Conservation (phyloP, 2,797 vertebrate species). For the Telmatherina bonti region DNA sequence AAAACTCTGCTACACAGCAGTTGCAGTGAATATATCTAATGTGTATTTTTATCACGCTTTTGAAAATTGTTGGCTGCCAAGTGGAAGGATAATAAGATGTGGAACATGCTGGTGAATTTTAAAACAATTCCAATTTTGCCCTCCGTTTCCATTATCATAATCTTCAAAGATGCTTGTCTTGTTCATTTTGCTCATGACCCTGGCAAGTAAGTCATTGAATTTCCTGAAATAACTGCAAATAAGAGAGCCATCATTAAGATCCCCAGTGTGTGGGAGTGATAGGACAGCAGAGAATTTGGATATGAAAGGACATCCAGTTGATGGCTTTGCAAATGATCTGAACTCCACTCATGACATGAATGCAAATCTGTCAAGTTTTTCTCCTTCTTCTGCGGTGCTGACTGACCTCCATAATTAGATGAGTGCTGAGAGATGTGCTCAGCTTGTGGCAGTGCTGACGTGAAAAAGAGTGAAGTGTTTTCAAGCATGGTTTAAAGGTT, state of each 20-base stretch:
- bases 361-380: conserved; percentile 72
- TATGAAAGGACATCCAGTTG: conserved; percentile 79
- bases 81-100: conserved; percentile 81
- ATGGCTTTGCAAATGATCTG: conserved; percentile 80
- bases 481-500: conserved; percentile 49
- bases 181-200: conserved; percentile 87
- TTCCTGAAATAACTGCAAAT: conserved; percentile 86
- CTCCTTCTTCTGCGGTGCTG: conserved; percentile 54
- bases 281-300: conserved; percentile 73
- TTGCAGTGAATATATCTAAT: conserved; percentile 68
- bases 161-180: conserved; percentile 88
- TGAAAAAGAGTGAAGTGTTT: conserved; percentile 43
- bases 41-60: conserved; percentile 82
- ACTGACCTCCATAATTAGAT: conserved; percentile 73
- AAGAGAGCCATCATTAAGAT: conserved; percentile 82
- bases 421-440: conserved; percentile 58
- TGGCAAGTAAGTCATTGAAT: conserved; percentile 81
- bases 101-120: conserved; percentile 82
- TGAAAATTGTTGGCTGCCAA: conserved; percentile 79
- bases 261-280: conserved; percentile 70
- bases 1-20: conserved; percentile 55
- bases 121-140: conserved; percentile 81
- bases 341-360: conserved; percentile 76
- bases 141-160: conserved; percentile 84
- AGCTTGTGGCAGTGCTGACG: conserved; percentile 48